Evolutionary conservation across 2,797 vertebrate species (phyloP), one percentile per base, ranked within the genome.

Genomic region (Phataginus tricuspis): DNA sequence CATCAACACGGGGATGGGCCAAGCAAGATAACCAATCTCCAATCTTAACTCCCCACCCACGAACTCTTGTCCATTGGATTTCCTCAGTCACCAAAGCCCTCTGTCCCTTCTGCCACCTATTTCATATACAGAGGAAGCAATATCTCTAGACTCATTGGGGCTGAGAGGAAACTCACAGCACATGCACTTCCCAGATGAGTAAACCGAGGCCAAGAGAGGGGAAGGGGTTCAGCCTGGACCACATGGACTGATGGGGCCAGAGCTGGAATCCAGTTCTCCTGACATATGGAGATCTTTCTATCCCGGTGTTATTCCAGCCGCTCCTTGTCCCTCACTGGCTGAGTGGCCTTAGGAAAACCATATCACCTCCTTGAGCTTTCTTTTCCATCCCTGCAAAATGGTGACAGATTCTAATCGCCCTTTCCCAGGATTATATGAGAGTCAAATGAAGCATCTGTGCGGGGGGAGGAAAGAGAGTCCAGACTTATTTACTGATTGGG

Each of bases 171-270:
- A 8, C 12, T 79, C 57, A 37, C 4, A 21, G 57, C 53, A 34
- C 19, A 34, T 25, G 19, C 74, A 37, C 66, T 75, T 83, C 29
- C 86, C 7, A 74, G 49, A 74, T 34, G 77, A 19, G 23, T 37
- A 75, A 88, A 80, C n/a, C 0, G 27, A 77, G 11, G 49, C 61
- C 85, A n/a, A 55, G 12, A 42, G 14, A 27, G 6, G 0, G 34
- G 39, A 29, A 31, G 4, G 51, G 59, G 4, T 42, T 34, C 55
- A 49, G 31, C 25, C 74, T 25, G 19, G n/a, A 49, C 37, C 57
- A 37, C 16, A 4, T 0, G 12, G 19, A 63, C 15, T 0, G 21
- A 21, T 1, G 12, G n/a, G 29, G 31, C 29, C 49, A 14, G 71
- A 49, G n/a, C 45, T 39, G 7, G 51, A 45, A 42, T 23, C 25